Evolutionary conservation across 2,797 vertebrate species (phyloP).

Genomic region (Crenichthys baileyi): DNA sequence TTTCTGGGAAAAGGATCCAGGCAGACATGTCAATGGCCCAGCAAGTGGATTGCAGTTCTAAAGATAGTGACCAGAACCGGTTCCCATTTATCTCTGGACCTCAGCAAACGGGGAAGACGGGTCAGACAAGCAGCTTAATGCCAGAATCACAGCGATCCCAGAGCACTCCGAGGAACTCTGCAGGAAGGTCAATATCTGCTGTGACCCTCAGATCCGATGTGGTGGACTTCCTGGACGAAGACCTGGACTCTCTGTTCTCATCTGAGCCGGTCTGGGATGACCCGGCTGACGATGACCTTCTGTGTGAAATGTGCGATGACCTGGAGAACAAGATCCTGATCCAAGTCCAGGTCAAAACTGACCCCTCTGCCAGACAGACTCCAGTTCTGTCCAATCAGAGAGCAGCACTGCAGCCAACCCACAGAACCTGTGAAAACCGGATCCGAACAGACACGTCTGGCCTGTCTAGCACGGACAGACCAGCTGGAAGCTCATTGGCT

Average conservation of each 20-base stretch:
- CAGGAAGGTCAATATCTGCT: rapidly evolving
- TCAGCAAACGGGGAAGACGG: too few relatives aligned
- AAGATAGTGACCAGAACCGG: not conserved
- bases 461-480: not conserved
- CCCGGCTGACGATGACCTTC: conserved; percentile 85
- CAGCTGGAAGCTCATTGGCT: not conserved
- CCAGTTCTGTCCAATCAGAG: conserved; percentile 1
- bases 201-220: too few relatives aligned
- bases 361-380: not conserved
- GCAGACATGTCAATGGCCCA: conserved; percentile 18
- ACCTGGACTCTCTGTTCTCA: conserved; percentile 72
- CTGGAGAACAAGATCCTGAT: conserved; percentile 81
- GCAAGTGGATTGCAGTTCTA: conserved; percentile 25
- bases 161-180: conserved; percentile 23
- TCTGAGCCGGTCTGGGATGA: conserved; percentile 85
- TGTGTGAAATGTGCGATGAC: conserved; percentile 89
- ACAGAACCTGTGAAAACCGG: conserved; percentile 27
- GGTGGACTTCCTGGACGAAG: conserved; percentile 47
- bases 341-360: not conserved
- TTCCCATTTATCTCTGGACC: not conserved
- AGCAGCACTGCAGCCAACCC: not conserved
- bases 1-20: conserved; percentile 18
- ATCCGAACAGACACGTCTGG: not conserved
- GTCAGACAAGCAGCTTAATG: not conserved
- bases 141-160: not conserved